phyloP scores from a whole-genome alignment of 2,888 invertebrate genomes.

The Papilio elwesi region DNA sequence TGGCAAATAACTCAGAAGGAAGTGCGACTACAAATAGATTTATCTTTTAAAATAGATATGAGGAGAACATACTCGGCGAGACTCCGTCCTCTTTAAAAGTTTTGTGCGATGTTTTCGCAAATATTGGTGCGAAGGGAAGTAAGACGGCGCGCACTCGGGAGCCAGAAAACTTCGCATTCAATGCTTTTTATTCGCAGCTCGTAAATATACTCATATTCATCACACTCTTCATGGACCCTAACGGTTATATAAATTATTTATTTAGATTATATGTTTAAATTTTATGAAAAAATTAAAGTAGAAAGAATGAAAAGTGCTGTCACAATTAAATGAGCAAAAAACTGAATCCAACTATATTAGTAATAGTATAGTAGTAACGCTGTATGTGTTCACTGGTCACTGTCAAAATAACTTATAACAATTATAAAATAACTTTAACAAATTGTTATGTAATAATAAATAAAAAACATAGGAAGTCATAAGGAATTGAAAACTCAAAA shows the following conservation, averaged over 20 bases:
- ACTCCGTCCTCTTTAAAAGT: constrained; percentile 62
- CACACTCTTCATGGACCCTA: constrained; percentile 55
- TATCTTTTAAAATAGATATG: constrained; percentile 55
- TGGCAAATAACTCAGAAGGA: constrained; percentile 15
- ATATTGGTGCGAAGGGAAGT: constrained; percentile 67
- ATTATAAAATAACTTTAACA: no score
- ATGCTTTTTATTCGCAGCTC: constrained; percentile 64
- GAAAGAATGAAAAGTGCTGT: no score
- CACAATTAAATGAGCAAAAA: no score
- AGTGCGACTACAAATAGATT: constrained; percentile 44
- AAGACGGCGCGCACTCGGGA: constrained; percentile 56
- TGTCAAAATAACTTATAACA: no score
- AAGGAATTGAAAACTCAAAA: no score
- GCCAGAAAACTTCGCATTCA: constrained; percentile 56
- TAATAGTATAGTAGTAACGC: no score
- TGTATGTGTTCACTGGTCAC: no score
- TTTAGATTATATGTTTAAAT: constrained; percentile 7
- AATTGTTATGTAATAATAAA: no score
- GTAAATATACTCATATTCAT: constrained; percentile 73
- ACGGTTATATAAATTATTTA: constrained; percentile 31
- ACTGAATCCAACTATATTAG: no score
- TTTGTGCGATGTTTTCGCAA: constrained; percentile 67
- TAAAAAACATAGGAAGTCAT: no score
- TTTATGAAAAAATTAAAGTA: not conserved
- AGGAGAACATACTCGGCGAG: constrained; percentile 54